phyloP scores from a whole-genome alignment of 2,888 invertebrate species.

The Teleiodes luculella region DNA sequence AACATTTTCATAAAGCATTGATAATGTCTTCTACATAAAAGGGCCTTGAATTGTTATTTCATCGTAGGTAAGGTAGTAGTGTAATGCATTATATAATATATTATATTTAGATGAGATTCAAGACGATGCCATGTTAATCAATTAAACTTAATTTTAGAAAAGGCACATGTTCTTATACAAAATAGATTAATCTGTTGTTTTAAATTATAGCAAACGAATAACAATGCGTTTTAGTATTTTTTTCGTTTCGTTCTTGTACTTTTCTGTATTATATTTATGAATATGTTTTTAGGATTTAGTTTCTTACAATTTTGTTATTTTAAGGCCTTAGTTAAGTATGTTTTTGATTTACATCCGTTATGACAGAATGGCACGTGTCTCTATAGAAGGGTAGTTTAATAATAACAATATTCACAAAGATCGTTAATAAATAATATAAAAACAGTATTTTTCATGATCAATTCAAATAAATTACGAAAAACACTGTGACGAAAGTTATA shows the following conservation, averaged over 20 bases:
- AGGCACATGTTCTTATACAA: constrained; percentile 33
- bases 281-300: not conserved
- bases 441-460: too few relatives aligned
- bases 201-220: constrained; percentile 43
- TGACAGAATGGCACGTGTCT: not conserved
- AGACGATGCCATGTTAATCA: constrained; percentile 62
- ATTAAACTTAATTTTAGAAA: constrained; percentile 35
- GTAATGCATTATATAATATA: constrained; percentile 27
- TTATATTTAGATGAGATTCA: constrained; percentile 39
- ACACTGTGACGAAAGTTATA: too few relatives aligned
- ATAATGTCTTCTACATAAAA: constrained; percentile 45
- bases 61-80: constrained; percentile 26
- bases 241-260: constrained; percentile 48
- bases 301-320: not conserved
- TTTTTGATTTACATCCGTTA: not conserved
- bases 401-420: too few relatives aligned
- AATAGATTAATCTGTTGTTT: constrained; percentile 18
- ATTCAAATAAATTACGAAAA: too few relatives aligned
- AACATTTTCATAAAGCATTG: constrained; percentile 1
- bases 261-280: constrained; percentile 20
- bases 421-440: too few relatives aligned
- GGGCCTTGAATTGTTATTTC: constrained; percentile 54
- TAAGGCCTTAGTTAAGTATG: not conserved
- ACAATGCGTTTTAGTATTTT: constrained; percentile 75
- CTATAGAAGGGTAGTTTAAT: not conserved